phyloP scores from a whole-genome alignment of 2,797 vertebrate species.

The Odontamblyopus rebecca region DNA sequence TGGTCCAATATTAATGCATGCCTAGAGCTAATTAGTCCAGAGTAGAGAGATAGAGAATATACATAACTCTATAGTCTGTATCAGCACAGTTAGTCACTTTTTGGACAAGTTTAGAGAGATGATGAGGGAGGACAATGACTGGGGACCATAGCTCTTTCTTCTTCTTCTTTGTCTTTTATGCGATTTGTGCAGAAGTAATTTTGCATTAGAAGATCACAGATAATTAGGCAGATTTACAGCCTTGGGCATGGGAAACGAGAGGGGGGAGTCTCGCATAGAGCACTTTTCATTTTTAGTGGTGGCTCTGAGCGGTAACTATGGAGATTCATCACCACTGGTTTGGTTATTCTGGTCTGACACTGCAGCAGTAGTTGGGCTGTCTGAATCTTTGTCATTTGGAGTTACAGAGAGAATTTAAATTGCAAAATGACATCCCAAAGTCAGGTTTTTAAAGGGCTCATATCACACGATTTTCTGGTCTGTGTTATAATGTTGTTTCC shows the following conservation, averaged over 20 bases:
- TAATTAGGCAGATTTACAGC: constrained; percentile 15
- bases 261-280: not conserved
- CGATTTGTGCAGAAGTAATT: constrained; percentile 23
- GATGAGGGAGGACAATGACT: constrained; percentile 38
- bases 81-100: constrained; percentile 47
- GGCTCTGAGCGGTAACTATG: not conserved
- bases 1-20: constrained; percentile 54
- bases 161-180: constrained; percentile 15
- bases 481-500: too few relatives aligned
- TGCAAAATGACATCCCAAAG: not conserved
- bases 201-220: constrained; percentile 31
- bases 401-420: not conserved
- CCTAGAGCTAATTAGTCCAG: constrained; percentile 65
- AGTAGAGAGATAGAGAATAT: constrained; percentile 68
- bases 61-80: constrained; percentile 69
- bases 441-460: too few relatives aligned
- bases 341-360: not conserved
- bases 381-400: not conserved
- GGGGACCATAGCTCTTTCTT: constrained; percentile 13
- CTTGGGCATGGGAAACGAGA: constrained; percentile 10
- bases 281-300: constrained; percentile 9
- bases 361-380: not conserved
- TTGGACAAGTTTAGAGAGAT: constrained; percentile 38
- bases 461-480: too few relatives aligned
- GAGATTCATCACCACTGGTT: not conserved